Base-by-base conservation (phyloP, 2,797 vertebrate species). In the Hafferia zeledoni region DNA sequence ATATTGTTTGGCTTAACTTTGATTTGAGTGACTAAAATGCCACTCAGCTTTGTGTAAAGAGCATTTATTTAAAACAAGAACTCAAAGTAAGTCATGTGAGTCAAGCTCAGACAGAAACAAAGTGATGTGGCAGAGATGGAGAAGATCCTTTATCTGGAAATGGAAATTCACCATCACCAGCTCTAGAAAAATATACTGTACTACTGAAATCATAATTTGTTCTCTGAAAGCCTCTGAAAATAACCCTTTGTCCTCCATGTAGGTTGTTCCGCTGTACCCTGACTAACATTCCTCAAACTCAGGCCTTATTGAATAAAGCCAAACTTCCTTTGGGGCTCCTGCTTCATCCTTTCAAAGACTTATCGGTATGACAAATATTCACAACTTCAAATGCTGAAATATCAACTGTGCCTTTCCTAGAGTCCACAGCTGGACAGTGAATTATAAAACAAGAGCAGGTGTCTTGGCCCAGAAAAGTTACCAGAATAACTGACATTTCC, bases 321-420 rank as follows among this genome's bases (percentile, higher is more conserved):
- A 99, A 99, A 98, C 98, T 99, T 97, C 99, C 99, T 35, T 92
- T 99, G 96, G 99, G 99, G 83, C 98, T 99, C 90, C 98, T 99
- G 94, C 98, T 99, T 88, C 99, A 99, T 97, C 99, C 99, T 78
- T 99, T 99, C 97, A 99, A 99, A 98, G 99, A 99, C 96, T 98
- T 99, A 90, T 98, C 98, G 98, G 99, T 99, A 99, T 98, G 97
- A 89, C 72, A 92, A 82, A 90, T 72, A 41, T 53, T 91, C 55
- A 49, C 81, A 77, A 75, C 37, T 96, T 90, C 64, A 59, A 79
- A 23, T 90, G 68, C 67, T 95, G 89, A 68, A 90, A 31, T 94
- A 72, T 44, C 72, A 59, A 41, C 63, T 87, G 1, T 76, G 56
- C 55, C 61, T 91, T 25, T 75, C 5, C 8, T 65, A 19, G 33